Percentiles rank a stretch among this genome's conserved stretches.
phyloP scores from a whole-genome alignment of 2,888 invertebrate species.

The Pedicia rivosa region DNA sequence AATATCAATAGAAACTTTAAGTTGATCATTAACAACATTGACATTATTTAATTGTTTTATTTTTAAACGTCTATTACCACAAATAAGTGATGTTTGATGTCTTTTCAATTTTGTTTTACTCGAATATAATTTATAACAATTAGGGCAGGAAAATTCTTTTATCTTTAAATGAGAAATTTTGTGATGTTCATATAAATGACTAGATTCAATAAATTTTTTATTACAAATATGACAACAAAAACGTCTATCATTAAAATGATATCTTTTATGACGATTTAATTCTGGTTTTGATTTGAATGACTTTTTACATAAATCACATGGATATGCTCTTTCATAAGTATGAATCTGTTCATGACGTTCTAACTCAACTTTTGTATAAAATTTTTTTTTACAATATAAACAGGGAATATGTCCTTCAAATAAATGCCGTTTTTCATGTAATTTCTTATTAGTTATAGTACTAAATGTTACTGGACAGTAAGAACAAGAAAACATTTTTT shows the following conservation, averaged over 20 bases:
- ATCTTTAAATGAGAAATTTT: neutral
- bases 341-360: constrained; percentile 5
- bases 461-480: neutral
- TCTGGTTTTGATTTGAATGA: constrained; percentile 4
- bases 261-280: constrained; percentile 7
- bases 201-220: constrained; percentile 5
- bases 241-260: constrained; percentile 4
- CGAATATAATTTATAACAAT: neutral
- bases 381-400: constrained; percentile 1
- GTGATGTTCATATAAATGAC: neutral
- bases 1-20: too few species aligned
- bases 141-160: neutral
- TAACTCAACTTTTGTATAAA: constrained; percentile 3
- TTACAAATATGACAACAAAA: constrained; percentile 4
- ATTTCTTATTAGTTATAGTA: neutral
- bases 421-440: constrained; percentile 1
- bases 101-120: neutral
- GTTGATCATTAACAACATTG: too few species aligned
- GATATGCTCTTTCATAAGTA: constrained; percentile 3
- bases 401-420: neutral
- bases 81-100: neutral
- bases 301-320: constrained; percentile 4
- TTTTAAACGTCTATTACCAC: neutral
- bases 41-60: too few species aligned
- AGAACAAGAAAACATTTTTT: neutral